Evolutionary conservation across 2,888 invertebrate genomes (phyloP).

Genomic region (Euzetes globulus): DNA sequence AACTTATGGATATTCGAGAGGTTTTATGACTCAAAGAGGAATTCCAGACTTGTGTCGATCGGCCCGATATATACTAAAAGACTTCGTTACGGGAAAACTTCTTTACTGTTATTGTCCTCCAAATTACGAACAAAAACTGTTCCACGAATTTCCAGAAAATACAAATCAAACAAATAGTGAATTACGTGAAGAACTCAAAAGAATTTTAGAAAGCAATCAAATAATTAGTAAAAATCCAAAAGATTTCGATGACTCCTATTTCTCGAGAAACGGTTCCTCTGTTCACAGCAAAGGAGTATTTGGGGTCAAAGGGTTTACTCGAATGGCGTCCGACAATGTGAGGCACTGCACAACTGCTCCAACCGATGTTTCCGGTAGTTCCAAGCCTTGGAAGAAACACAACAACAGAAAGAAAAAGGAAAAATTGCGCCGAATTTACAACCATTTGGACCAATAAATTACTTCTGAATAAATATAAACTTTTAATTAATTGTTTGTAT

Average conservation of each 20-base stretch:
- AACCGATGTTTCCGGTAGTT: constrained; percentile 66
- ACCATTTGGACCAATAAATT: constrained; percentile 33
- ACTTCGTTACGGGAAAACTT: constrained; percentile 78
- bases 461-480: background rate
- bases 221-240: constrained; percentile 43
- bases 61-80: constrained; percentile 80
- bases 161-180: background rate
- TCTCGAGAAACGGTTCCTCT: constrained; percentile 46
- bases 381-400: constrained; percentile 50
- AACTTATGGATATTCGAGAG: constrained; percentile 83
- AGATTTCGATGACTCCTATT: constrained; percentile 60
- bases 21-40: constrained; percentile 89
- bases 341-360: constrained; percentile 38
- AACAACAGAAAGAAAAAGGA: constrained; percentile 82
- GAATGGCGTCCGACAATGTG: constrained; percentile 14
- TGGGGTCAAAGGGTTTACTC: constrained; percentile 26
- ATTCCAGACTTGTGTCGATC: constrained; percentile 89
- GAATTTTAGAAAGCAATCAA: constrained; percentile 22
- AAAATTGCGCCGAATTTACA: constrained; percentile 71
- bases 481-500: background rate
- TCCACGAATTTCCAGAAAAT: constrained; percentile 45
- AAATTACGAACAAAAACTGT: constrained; percentile 56
- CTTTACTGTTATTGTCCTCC: constrained; percentile 77
- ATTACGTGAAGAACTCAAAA: background rate
- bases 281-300: constrained; percentile 50